These are phyloP conservation scores for Sylvilagus bachmani DNA, from an alignment of 2,113 vertebrate species.

Conservation along the genomic window DNA sequence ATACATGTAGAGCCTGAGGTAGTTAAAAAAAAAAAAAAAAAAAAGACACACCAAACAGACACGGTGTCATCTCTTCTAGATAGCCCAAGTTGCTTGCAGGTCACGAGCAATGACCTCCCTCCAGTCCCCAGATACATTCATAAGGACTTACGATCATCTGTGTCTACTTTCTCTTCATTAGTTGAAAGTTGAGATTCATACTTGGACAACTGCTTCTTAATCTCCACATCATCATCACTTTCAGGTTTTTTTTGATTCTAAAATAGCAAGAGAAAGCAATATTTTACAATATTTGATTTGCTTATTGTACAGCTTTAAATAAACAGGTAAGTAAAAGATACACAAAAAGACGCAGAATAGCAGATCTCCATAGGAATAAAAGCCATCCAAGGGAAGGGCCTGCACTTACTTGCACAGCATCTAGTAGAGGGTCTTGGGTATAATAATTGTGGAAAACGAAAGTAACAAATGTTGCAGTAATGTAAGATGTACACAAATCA, in stretches of 20 bases:
- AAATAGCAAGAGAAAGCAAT: constrained; percentile 76
- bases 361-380: not conserved
- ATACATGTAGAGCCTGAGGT: not conserved
- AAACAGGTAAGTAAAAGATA: not conserved
- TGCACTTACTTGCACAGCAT: not conserved
- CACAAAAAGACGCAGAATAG: not conserved
- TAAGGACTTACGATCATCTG: constrained; percentile 93
- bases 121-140: not conserved
- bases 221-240: constrained; percentile 90
- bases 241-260: constrained; percentile 94
- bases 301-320: constrained; percentile 20
- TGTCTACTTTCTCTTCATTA: constrained; percentile 90
- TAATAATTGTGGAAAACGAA: constrained; percentile 11
- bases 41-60: not conserved
- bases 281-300: constrained; percentile 35
- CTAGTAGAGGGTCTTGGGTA: not conserved
- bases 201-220: constrained; percentile 90
- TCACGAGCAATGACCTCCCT: not conserved
- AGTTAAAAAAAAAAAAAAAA: not conserved
- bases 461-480: not conserved
- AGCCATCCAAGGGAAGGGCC: not conserved
- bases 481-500: not conserved
- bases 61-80: not conserved
- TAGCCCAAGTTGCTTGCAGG: not conserved
- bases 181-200: constrained; percentile 88